phyloP scores from a whole-genome alignment of 1,140 invertebrate species.

The Portunus trituberculatus region DNA sequence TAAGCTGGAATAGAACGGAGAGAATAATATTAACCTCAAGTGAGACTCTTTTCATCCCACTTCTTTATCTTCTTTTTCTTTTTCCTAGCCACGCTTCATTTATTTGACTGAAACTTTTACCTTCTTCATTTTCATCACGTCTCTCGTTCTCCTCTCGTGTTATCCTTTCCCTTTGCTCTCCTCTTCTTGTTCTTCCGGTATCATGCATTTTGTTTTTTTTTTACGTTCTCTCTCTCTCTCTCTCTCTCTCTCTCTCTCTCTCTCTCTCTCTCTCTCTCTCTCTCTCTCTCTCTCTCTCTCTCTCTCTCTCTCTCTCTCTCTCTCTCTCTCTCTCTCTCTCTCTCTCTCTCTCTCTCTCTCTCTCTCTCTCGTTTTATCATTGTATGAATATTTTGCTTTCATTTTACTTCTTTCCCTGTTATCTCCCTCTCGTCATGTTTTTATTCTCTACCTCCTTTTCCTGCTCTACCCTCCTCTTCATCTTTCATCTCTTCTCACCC shows the following conservation, averaged over 20 bases:
- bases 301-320: neutral
- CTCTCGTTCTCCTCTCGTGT: neutral
- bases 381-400: neutral
- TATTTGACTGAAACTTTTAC: neutral
- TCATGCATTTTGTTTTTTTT: neutral
- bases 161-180: neutral
- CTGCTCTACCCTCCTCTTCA: neutral
- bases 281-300: neutral
- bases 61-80: neutral
- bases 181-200: neutral
- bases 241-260: neutral
- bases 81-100: neutral
- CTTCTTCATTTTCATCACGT: neutral
- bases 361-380: neutral
- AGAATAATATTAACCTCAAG: neutral
- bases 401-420: neutral
- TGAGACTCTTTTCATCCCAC: neutral
- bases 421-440: neutral
- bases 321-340: neutral
- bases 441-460: neutral
- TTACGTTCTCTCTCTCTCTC: neutral
- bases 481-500: too few relatives aligned
- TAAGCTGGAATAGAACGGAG: too few relatives aligned
- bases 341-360: neutral
- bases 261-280: neutral